A percentile compares a stretch with the other conserved stretches of the same genome.
phyloP scores from a whole-genome alignment of 2,113 vertebrate genomes.

The Alectura lathami region DNA sequence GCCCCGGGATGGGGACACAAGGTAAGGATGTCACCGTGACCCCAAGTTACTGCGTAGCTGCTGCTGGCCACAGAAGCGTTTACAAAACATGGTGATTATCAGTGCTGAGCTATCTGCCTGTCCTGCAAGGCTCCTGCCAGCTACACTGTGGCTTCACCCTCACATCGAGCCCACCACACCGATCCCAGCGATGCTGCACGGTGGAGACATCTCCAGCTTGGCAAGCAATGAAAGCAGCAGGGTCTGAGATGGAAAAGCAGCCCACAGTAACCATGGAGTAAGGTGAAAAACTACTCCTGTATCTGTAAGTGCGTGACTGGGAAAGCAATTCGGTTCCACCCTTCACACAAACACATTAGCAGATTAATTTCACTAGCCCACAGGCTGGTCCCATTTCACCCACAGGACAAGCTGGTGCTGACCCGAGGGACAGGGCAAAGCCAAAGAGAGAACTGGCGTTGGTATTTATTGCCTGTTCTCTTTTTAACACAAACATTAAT shows the following conservation, averaged over 20 bases:
- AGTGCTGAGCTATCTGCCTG: background rate
- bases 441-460: background rate
- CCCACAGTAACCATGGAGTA: background rate
- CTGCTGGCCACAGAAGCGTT: background rate
- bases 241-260: background rate
- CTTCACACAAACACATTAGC: background rate
- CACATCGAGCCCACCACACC: background rate
- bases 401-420: background rate
- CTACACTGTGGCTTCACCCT: background rate
- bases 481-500: background rate
- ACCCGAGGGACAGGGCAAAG: background rate
- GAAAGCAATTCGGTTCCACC: background rate
- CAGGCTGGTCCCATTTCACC: background rate
- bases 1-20: background rate
- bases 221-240: background rate
- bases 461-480: background rate
- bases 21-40: background rate
- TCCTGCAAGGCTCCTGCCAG: background rate
- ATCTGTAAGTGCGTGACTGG: background rate
- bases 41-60: background rate
- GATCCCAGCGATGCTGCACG: background rate
- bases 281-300: background rate
- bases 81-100: background rate
- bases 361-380: rapidly evolving
- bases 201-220: background rate